Conservation (phyloP, 1,140 invertebrate genomes). For the Neodiprion pinetum region DNA sequence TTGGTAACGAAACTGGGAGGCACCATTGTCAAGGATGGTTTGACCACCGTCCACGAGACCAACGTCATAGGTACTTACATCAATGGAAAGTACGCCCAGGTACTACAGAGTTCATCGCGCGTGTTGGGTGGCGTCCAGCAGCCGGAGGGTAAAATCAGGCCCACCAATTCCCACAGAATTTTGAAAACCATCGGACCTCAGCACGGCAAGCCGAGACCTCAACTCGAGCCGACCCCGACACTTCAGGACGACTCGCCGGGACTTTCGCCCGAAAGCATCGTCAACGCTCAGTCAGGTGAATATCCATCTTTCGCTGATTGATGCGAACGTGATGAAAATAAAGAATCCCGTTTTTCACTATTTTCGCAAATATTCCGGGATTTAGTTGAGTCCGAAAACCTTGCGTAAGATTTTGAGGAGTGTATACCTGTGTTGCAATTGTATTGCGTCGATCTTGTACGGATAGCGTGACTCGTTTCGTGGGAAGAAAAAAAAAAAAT, state of each 20-base stretch:
- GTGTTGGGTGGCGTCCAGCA: constrained; percentile 49
- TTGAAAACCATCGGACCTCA: constrained; percentile 75
- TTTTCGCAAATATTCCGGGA: neutral
- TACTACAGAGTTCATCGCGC: constrained; percentile 77
- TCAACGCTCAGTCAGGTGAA: constrained; percentile 48
- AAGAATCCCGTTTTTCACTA: neutral
- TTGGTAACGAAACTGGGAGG: constrained; percentile 82
- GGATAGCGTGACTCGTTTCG: constrained; percentile 1
- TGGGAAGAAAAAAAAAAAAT: constrained; percentile 2
- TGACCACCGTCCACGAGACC: constrained; percentile 86
- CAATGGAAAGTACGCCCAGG: constrained; percentile 85
- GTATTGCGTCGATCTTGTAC: neutral
- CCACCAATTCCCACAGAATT: constrained; percentile 71
- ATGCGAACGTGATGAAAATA: too few relatives aligned
- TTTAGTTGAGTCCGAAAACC: neutral
- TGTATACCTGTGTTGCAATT: neutral
- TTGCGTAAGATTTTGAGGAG: neutral
- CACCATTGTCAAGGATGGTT: constrained; percentile 81
- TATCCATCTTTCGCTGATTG: constrained; percentile 1
- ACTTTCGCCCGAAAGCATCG: constrained; percentile 58
- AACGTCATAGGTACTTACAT: constrained; percentile 88
- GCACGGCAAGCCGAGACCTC: constrained; percentile 55
- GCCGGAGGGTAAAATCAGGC: constrained; percentile 65
- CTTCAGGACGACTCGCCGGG: constrained; percentile 66
- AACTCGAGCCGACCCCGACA: constrained; percentile 68